Percentiles rank a stretch among this genome's conserved stretches.
Evolutionary conservation across 92 coral and sea anemone genomes (phyloP).

Genomic region (Blastomussa wellsi): DNA sequence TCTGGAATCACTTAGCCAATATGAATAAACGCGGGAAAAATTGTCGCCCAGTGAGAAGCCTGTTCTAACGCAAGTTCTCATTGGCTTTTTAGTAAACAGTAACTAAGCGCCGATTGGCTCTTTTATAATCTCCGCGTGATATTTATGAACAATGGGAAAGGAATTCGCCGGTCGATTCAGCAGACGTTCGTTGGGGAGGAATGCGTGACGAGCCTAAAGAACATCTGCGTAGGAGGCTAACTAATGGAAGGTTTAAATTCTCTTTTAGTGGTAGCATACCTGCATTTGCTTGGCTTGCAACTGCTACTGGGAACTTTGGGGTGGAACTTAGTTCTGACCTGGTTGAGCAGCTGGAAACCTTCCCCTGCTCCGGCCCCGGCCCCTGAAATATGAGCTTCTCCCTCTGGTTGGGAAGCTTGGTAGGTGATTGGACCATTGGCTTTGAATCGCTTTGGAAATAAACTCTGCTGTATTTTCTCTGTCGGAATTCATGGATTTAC

Average conservation of each 20-base stretch:
- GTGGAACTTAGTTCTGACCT: constrained; percentile 21
- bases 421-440: constrained; percentile 7
- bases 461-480: constrained; percentile 4
- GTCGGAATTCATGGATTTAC: background rate
- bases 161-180: too few species aligned
- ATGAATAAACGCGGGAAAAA: too few species aligned
- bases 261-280: constrained; percentile 16
- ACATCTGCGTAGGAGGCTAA: too few species aligned
- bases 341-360: constrained; percentile 12
- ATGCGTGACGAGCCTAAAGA: too few species aligned
- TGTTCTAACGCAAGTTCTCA: too few species aligned
- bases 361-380: constrained; percentile 23
- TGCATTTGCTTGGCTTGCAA: constrained; percentile 2
- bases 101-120: too few species aligned
- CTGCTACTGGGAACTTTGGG: constrained; percentile 9
- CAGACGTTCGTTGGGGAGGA: too few species aligned
- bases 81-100: too few species aligned
- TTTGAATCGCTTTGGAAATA: constrained; percentile 14
- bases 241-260: background rate
- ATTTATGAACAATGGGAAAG: too few species aligned
- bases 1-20: too few species aligned
- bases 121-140: too few species aligned
- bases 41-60: too few species aligned
- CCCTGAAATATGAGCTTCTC: constrained; percentile 10
- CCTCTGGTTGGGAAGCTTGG: constrained; percentile 29